Evolutionary conservation across 2,113 vertebrate genomes (phyloP).

Genomic region (Rhipidura dahli): DNA sequence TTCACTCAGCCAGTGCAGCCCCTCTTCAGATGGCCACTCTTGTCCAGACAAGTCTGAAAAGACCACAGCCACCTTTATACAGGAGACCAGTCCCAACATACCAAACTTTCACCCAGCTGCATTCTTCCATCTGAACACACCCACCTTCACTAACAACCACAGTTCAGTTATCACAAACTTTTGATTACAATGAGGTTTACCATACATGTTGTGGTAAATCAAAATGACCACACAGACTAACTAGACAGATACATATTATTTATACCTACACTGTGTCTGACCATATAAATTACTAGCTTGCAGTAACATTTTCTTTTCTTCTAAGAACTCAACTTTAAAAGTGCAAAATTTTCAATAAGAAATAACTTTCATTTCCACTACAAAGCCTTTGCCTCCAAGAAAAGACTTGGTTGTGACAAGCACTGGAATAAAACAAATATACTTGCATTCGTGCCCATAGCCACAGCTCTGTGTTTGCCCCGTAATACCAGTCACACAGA

Average conservation of each 20-base stretch:
- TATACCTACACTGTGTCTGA: not conserved
- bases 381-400: not conserved
- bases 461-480: not conserved
- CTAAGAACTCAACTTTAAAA: not conserved
- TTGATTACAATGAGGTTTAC: not conserved
- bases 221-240: not conserved
- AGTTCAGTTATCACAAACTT: not conserved
- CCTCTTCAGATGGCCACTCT: not conserved
- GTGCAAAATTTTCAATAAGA: not conserved
- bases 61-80: not conserved
- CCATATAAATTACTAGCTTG: not conserved
- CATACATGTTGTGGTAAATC: not conserved
- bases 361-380: not conserved
- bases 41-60: not conserved
- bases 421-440: not conserved
- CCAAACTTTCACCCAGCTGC: not conserved
- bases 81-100: not conserved
- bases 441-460: not conserved
- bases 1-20: not conserved
- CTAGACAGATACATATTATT: not conserved
- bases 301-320: not conserved
- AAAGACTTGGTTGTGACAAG: not conserved
- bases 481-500: not conserved
- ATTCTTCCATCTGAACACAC: conserved; percentile 1
- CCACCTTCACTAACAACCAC: not conserved